A percentile compares a stretch with the other conserved stretches of the same genome.
phyloP scores from a whole-genome alignment of 2,888 invertebrate genomes.

The Rhingia rostrata region DNA sequence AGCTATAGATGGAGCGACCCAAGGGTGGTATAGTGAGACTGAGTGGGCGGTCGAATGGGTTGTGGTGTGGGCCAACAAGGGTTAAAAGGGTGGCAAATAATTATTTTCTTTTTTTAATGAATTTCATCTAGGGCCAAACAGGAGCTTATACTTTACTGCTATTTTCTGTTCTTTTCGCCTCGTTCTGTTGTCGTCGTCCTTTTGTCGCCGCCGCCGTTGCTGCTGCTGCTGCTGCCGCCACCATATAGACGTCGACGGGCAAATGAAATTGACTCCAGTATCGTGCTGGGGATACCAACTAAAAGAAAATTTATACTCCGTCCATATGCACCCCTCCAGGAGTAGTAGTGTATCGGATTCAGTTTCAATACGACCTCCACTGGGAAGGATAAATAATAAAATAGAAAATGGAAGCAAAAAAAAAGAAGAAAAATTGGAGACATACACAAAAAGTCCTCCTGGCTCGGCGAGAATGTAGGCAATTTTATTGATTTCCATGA shows the following conservation, averaged over 20 bases:
- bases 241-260: conserved; percentile 9
- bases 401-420: conserved; percentile 27
- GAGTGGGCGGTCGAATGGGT: conserved; percentile 26
- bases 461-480: not conserved
- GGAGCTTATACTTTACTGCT: conserved; percentile 53
- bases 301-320: conserved; percentile 18
- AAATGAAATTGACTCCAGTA: conserved; percentile 52
- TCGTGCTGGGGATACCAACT: conserved; percentile 23
- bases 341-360: conserved; percentile 16
- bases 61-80: conserved; percentile 49
- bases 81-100: conserved; percentile 64
- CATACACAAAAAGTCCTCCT: conserved; percentile 12
- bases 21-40: not conserved
- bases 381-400: conserved; percentile 60
- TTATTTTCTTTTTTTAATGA: conserved; percentile 66
- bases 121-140: conserved; percentile 60
- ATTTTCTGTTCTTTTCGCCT: not conserved
- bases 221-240: conserved; percentile 5
- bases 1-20: not conserved
- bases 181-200: conserved; percentile 1
- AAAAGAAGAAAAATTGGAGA: conserved; percentile 14
- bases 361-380: conserved; percentile 47
- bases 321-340: conserved; percentile 31
- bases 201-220: not conserved
- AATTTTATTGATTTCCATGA: conserved; percentile 40